These are phyloP conservation scores for Epinephelus lanceolatus DNA, from an alignment of 2,113 vertebrate species.

Conservation along the genomic window DNA sequence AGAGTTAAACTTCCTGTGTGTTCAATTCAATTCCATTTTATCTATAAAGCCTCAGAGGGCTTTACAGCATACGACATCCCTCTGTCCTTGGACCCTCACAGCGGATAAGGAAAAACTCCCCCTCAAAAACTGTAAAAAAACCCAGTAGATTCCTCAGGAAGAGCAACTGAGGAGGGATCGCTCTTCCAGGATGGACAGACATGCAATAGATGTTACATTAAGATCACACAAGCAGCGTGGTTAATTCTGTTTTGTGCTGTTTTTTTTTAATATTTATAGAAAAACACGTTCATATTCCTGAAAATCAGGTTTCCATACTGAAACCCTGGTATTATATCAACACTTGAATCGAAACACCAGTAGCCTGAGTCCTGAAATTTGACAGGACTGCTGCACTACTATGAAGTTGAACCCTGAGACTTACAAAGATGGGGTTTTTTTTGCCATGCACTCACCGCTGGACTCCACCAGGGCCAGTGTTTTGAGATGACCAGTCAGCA, in stretches of 20 bases:
- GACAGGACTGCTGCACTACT: neutral
- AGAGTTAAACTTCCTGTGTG: neutral
- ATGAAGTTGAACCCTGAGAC: neutral
- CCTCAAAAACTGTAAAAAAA: no score
- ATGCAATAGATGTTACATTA: no score
- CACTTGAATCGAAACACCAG: neutral
- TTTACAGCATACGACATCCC: no score
- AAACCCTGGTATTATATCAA: neutral
- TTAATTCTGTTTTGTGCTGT: neutral
- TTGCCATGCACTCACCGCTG: constrained; percentile 61
- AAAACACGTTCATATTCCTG: no score
- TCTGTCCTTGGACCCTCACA: no score
- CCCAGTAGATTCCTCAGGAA: no score
- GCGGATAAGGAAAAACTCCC: no score
- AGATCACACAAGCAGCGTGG: no score
- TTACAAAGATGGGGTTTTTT: neutral
- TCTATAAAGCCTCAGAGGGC: no score
- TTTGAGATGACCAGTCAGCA: constrained; percentile 92
- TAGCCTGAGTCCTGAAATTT: neutral
- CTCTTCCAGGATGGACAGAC: no score
- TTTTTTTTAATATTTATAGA: neutral
- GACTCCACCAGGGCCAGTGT: constrained; percentile 89
- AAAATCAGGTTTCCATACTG: neutral
- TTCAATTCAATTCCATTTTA: no score
- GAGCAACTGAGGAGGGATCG: no score